These are phyloP conservation scores for Heterodera carotae DNA, from an alignment of 1,140 invertebrate species.

Conservation along the genomic window DNA sequence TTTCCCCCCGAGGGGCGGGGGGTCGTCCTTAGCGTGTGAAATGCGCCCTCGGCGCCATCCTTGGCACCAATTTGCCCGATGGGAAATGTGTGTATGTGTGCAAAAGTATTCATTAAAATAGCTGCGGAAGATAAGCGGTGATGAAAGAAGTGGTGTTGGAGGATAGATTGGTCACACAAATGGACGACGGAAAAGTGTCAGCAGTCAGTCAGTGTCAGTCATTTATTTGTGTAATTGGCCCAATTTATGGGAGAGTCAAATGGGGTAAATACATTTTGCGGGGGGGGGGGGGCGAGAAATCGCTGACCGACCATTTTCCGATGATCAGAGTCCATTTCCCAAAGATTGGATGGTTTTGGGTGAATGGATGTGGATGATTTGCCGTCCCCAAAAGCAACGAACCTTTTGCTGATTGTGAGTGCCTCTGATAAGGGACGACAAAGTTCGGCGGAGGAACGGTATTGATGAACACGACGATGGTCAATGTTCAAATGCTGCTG, in stretches of 20 bases:
- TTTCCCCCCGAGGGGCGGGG: not conserved
- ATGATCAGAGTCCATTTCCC: not conserved
- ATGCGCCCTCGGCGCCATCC: not conserved
- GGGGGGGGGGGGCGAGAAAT: too few relatives aligned
- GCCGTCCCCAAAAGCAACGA: not conserved
- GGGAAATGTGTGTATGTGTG: not conserved
- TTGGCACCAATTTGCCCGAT: not conserved
- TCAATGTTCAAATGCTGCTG: not conserved
- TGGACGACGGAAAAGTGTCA: not conserved
- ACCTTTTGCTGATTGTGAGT: not conserved
- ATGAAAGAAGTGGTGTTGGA: not conserved
- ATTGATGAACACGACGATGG: not conserved
- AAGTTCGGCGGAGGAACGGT: not conserved
- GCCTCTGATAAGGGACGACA: not conserved
- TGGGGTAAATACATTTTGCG: not conserved
- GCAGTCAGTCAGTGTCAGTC: too few relatives aligned
- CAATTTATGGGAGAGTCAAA: not conserved
- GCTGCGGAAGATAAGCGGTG: not conserved
- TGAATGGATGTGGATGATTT: not conserved
- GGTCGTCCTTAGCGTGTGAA: not conserved
- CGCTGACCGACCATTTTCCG: too few relatives aligned
- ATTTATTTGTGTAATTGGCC: not conserved
- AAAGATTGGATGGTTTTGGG: not conserved
- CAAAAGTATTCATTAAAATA: slow-evolving; percentile 1
- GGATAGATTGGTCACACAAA: not conserved